These are phyloP conservation scores for Venustaconcha ellipsiformis DNA, from an alignment of 1,140 invertebrate species.

Conservation along the genomic window DNA sequence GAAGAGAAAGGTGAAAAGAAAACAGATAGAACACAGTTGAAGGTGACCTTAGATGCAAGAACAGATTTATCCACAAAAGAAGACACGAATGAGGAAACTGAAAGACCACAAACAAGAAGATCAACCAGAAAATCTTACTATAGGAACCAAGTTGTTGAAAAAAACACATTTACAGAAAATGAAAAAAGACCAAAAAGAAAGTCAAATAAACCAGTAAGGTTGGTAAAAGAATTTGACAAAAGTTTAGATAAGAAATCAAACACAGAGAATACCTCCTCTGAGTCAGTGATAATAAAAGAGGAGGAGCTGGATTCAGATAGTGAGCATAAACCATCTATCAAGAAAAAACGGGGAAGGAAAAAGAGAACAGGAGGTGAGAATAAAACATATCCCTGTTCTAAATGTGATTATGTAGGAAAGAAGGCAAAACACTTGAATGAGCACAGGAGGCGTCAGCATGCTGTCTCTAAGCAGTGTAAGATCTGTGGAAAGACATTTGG, in stretches of 20 bases:
- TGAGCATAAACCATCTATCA: no score
- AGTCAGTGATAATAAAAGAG: no score
- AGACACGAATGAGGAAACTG: background rate
- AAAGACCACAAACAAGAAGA: background rate
- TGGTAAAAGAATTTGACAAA: constrained; percentile 5
- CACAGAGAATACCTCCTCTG: background rate
- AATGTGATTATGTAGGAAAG: constrained; percentile 24
- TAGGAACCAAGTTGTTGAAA: background rate
- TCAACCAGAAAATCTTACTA: background rate
- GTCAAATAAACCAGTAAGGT: constrained; percentile 8
- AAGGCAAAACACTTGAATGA: constrained; percentile 19
- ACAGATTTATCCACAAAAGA: constrained; percentile 22
- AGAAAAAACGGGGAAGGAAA: no score
- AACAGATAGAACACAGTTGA: background rate
- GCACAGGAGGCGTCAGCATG: constrained; percentile 27
- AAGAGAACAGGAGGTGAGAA: background rate
- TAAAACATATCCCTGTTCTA: constrained; percentile 17
- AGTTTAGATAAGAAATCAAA: background rate
- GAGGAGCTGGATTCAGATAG: no score
- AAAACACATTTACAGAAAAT: constrained; percentile 4
- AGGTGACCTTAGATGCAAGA: constrained; percentile 2
- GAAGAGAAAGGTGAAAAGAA: constrained; percentile 1
- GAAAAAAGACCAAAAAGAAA: constrained; percentile 4
- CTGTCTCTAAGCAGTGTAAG: constrained; percentile 41
- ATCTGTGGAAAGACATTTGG: constrained; percentile 49